phyloP scores from a whole-genome alignment of 2,113 vertebrate species.

The Perccottus glenii region DNA sequence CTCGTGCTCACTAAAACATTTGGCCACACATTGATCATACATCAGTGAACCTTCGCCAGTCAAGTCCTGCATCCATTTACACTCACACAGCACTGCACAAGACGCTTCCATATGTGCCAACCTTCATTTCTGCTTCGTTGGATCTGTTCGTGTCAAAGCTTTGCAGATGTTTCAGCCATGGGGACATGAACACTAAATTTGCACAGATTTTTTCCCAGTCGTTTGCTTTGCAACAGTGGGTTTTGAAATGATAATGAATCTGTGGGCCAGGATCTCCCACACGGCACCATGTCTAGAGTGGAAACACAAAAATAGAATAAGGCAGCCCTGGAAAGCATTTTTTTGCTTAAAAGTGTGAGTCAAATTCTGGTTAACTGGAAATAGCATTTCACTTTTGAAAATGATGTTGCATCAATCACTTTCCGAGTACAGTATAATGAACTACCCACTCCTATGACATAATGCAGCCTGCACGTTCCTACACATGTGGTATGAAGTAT shows the following conservation, averaged over 20 bases:
- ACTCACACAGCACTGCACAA: constrained; percentile 33
- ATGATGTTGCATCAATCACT: not conserved
- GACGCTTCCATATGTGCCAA: constrained; percentile 39
- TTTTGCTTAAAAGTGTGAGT: constrained; percentile 43
- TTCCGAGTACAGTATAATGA: not conserved
- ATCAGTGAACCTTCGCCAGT: not conserved
- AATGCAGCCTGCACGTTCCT: not conserved
- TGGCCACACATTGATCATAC: not conserved
- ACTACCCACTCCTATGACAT: not conserved
- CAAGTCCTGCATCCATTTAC: constrained; percentile 24
- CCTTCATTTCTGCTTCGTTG: constrained; percentile 60
- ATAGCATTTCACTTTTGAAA: constrained; percentile 19
- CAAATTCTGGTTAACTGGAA: constrained; percentile 36
- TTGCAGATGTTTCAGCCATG: constrained; percentile 65
- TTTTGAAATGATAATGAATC: constrained; percentile 78
- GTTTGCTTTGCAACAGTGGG: constrained; percentile 61
- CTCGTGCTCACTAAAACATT: constrained; percentile 21
- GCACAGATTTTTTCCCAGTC: constrained; percentile 60
- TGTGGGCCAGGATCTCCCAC: constrained; percentile 59
- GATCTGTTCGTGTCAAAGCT: constrained; percentile 58
- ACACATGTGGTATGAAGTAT: constrained; percentile 2
- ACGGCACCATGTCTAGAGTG: constrained; percentile 51
- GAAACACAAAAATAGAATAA: constrained; percentile 59
- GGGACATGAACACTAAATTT: constrained; percentile 65
- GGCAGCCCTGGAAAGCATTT: constrained; percentile 49